Conservation (phyloP, 2,888 invertebrate species). For the Heterodera filipjevi region DNA sequence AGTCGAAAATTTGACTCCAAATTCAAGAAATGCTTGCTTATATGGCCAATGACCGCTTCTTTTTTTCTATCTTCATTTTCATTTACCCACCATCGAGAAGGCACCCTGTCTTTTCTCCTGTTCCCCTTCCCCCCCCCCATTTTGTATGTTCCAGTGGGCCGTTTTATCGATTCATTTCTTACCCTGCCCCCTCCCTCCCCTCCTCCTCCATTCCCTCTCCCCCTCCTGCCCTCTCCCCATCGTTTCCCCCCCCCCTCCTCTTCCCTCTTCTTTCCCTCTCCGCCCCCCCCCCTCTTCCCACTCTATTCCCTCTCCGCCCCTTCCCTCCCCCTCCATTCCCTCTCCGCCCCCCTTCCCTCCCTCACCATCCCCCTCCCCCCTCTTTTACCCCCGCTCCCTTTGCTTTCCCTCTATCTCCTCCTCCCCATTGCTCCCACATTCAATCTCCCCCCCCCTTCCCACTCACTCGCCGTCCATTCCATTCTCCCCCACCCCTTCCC, state of each 20-base stretch:
- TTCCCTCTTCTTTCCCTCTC: background rate
- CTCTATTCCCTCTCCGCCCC: background rate
- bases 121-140: background rate
- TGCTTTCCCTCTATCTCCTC: background rate
- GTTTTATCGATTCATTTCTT: background rate
- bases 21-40: too few relatives aligned
- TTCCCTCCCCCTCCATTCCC: background rate
- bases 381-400: background rate
- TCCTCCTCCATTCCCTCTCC: background rate
- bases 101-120: background rate
- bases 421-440: background rate
- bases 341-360: background rate
- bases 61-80: background rate
- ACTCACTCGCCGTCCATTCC: background rate
- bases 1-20: too few relatives aligned
- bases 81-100: background rate
- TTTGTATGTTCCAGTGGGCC: background rate
- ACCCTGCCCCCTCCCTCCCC: background rate
- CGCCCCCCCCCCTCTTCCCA: background rate
- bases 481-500: background rate
- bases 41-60: too few relatives aligned
- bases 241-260: background rate
- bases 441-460: background rate
- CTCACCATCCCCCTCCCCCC: background rate
- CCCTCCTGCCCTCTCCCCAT: background rate